These are phyloP conservation scores for Blera fallax DNA, from an alignment of 2,888 invertebrate genomes.

Conservation along the genomic window DNA sequence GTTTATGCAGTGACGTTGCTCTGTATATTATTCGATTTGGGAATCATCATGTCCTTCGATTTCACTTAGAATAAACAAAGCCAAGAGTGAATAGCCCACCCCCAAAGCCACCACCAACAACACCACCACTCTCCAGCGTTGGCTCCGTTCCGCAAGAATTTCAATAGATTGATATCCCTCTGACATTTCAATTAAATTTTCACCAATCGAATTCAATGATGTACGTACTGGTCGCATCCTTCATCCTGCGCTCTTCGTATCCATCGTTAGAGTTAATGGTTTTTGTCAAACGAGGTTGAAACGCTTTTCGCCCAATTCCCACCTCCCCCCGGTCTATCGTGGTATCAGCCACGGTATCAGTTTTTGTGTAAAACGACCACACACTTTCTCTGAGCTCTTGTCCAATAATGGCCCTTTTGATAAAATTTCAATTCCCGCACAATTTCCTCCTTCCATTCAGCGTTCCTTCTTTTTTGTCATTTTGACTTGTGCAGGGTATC, in stretches of 20 bases:
- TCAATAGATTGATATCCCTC: conserved; percentile 69
- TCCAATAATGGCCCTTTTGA: conserved; percentile 67
- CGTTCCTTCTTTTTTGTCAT: conserved; percentile 13
- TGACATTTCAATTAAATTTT: conserved; percentile 73
- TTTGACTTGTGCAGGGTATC: conserved; percentile 51
- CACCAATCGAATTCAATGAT: conserved; percentile 66
- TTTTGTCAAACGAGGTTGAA: conserved; percentile 58
- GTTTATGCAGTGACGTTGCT: conserved; percentile 62
- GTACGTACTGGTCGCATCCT: conserved; percentile 60
- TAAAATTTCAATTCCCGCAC: conserved; percentile 53
- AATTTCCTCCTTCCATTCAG: conserved; percentile 33
- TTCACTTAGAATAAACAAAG: conserved; percentile 72
- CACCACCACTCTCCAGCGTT: not conserved
- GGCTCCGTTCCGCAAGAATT: conserved; percentile 54
- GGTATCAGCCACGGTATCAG: conserved; percentile 43
- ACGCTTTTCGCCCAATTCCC: not conserved
- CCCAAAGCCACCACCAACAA: not conserved
- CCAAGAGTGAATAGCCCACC: conserved; percentile 40
- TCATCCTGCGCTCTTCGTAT: conserved; percentile 38
- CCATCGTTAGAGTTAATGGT: conserved; percentile 64
- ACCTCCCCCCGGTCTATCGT: not conserved
- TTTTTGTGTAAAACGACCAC: conserved; percentile 52
- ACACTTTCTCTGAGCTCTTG: conserved; percentile 41
- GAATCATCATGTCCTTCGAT: conserved; percentile 69
- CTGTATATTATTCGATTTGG: conserved; percentile 67